phyloP scores from a whole-genome alignment of 1,140 invertebrate species.

The Melipona quadrifasciata region DNA sequence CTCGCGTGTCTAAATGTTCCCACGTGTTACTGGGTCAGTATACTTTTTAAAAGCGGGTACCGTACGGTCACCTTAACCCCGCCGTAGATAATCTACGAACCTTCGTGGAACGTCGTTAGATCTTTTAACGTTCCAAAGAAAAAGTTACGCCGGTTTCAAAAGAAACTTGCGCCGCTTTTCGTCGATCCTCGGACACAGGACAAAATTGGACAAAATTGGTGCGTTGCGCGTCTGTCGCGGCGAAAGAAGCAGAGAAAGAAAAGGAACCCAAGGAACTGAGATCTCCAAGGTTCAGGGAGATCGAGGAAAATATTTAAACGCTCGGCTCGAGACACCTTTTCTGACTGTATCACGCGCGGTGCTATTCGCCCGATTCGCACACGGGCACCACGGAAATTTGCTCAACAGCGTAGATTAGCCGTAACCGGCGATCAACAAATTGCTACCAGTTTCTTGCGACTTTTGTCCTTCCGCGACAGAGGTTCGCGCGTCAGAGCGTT shows the following conservation, averaged over 20 bases:
- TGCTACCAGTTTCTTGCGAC: slow-evolving; percentile 55
- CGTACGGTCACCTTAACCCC: slow-evolving; percentile 66
- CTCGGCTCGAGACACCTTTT: too few relatives aligned
- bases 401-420: slow-evolving; percentile 2
- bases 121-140: slow-evolving; percentile 27
- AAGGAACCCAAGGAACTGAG: not conserved
- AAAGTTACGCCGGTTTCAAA: not conserved
- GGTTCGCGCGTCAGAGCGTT: slow-evolving; percentile 14
- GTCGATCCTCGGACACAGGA: not conserved
- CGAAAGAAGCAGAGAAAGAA: not conserved
- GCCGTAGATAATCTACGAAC: slow-evolving; percentile 47
- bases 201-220: not conserved
- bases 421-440: slow-evolving; percentile 40
- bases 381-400: not conserved
- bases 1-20: slow-evolving; percentile 63
- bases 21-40: slow-evolving; percentile 70
- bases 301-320: too few relatives aligned
- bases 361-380: not conserved
- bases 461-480: slow-evolving; percentile 41
- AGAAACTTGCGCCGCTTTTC: not conserved
- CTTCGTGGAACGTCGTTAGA: slow-evolving; percentile 11
- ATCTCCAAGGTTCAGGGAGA: too few relatives aligned
- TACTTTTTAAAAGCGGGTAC: slow-evolving; percentile 68
- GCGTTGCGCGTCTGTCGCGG: not conserved
- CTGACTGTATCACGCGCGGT: too few relatives aligned